Conservation (phyloP, 2,113 vertebrate species). For the Pagrus major region DNA sequence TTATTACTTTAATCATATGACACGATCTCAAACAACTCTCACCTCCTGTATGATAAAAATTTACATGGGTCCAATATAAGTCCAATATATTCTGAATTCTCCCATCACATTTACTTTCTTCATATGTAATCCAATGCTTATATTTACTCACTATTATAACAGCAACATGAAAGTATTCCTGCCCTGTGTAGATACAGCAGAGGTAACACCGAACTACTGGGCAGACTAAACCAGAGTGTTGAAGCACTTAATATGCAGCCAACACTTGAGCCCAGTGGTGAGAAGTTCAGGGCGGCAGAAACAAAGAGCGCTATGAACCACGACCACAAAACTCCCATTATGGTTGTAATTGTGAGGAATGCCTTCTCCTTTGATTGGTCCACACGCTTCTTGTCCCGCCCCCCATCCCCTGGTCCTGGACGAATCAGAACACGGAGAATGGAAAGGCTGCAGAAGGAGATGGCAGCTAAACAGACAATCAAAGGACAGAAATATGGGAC, state of each 20-base stretch:
- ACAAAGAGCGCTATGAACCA: no score
- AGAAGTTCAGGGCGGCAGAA: no score
- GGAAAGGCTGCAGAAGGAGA: conserved; percentile 36
- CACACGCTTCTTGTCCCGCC: accelerated
- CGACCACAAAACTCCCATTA: not conserved
- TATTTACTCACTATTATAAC: no score
- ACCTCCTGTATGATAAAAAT: no score
- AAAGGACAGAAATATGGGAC: no score
- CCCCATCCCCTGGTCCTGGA: conserved; percentile 8
- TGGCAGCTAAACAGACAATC: accelerated
- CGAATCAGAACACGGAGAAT: conserved; percentile 28
- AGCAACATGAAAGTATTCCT: no score
- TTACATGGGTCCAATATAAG: no score
- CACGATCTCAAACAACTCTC: no score
- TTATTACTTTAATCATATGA: no score
- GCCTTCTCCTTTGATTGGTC: conserved; percentile 40
- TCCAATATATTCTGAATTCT: no score
- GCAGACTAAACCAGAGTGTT: accelerated
- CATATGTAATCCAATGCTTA: no score
- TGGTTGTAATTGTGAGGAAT: conserved; percentile 17
- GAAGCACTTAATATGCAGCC: accelerated
- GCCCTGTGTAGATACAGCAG: conserved; percentile 22
- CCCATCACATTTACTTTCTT: no score
- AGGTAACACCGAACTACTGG: conserved; percentile 18
- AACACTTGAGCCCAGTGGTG: accelerated